A percentile compares a stretch with the other conserved stretches of the same genome.
These are phyloP conservation scores for Ailuropoda melanoleuca DNA, from an alignment of 2,113 vertebrate species.

Conservation along the genomic window DNA sequence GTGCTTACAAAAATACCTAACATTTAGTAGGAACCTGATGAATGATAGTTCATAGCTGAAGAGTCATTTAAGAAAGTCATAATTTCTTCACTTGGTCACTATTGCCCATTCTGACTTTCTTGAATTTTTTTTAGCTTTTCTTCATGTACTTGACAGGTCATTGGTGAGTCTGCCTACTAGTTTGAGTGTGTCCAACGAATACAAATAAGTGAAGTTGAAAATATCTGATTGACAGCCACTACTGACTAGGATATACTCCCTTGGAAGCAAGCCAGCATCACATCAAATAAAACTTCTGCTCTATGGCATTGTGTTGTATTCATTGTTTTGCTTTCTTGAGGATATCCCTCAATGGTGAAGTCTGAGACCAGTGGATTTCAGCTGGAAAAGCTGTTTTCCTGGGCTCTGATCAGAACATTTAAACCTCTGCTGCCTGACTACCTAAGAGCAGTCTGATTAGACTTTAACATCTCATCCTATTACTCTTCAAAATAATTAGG, in stretches of 20 bases:
- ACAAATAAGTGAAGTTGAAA: background rate
- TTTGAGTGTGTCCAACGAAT: background rate
- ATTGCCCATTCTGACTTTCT: background rate
- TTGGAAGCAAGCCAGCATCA: background rate
- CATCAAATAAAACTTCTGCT: background rate
- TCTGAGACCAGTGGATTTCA: background rate
- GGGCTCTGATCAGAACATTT: background rate
- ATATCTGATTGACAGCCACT: background rate
- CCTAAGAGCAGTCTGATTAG: background rate
- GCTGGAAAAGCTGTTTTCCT: background rate
- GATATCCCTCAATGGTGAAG: background rate
- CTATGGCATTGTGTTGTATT: background rate
- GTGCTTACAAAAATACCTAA: background rate
- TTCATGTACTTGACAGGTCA: background rate
- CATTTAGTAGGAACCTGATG: background rate
- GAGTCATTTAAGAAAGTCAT: background rate
- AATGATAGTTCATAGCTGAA: background rate
- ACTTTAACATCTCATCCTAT: background rate
- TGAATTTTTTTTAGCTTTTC: background rate
- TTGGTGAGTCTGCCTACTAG: background rate
- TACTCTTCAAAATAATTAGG: background rate
- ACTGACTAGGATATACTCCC: background rate
- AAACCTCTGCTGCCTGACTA: background rate
- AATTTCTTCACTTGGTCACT: background rate
- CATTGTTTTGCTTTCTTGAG: background rate